Conservation (phyloP, 2,113 vertebrate species). For the Typhlomys cinereus region DNA sequence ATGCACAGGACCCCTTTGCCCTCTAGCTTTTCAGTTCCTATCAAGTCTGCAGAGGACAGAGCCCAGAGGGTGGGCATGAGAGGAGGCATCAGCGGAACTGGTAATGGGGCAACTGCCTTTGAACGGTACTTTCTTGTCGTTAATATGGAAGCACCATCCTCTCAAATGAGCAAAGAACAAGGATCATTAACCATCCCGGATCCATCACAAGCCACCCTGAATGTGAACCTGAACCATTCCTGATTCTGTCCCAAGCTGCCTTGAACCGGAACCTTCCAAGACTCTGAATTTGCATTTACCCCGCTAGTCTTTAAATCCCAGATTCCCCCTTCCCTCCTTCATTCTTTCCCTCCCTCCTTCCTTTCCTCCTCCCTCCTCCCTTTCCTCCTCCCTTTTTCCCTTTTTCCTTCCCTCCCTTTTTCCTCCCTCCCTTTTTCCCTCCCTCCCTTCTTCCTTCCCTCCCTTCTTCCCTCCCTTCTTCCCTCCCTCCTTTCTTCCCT, state of each 20-base stretch:
- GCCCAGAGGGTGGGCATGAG: neutral
- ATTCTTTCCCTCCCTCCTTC: too few relatives aligned
- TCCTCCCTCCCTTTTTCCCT: too few relatives aligned
- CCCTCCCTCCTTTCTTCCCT: too few relatives aligned
- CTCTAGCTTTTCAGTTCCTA: neutral
- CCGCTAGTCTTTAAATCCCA: neutral
- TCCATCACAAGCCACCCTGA: neutral
- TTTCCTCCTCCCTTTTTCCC: too few relatives aligned
- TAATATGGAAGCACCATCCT: neutral
- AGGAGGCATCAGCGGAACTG: neutral
- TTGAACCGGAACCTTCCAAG: too few relatives aligned
- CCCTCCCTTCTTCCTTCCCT: neutral
- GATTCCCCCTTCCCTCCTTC: neutral
- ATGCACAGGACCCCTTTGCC: neutral
- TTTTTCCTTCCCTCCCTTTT: neutral
- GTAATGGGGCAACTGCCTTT: neutral
- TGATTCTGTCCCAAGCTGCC: too few relatives aligned
- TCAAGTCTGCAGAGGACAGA: neutral
- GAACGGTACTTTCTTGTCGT: neutral
- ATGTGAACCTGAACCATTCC: too few relatives aligned
- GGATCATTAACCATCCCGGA: neutral
- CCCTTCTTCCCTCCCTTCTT: neutral
- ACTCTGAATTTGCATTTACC: neutral
- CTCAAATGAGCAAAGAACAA: neutral
- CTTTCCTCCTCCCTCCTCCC: neutral